These are phyloP conservation scores for Struthidea cinerea DNA, from an alignment of 2,113 vertebrate genomes.

Conservation along the genomic window DNA sequence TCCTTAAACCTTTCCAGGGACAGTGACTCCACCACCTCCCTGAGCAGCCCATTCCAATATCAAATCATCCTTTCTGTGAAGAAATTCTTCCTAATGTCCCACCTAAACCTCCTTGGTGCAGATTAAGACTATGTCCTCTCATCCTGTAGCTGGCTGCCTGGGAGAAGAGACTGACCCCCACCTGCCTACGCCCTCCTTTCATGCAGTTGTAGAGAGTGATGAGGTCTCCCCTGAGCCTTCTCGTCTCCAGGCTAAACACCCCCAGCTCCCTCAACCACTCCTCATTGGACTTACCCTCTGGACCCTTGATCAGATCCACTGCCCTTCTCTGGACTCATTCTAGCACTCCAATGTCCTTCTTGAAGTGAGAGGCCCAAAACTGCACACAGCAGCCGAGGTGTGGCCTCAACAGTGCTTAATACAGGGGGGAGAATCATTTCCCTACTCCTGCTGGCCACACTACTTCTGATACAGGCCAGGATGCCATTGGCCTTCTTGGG, in stretches of 20 bases:
- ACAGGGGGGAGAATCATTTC: background rate
- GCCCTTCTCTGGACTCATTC: background rate
- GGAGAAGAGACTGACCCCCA: background rate
- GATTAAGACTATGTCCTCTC: background rate
- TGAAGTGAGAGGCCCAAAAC: background rate
- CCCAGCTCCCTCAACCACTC: background rate
- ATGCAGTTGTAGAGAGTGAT: background rate
- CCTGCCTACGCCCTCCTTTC: background rate
- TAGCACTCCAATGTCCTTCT: background rate
- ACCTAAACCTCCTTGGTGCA: accelerated
- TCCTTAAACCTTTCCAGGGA: background rate
- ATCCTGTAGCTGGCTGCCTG: accelerated
- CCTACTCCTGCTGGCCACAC: background rate
- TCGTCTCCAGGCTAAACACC: background rate
- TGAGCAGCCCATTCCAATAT: background rate
- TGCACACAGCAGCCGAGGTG: background rate
- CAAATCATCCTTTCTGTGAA: background rate
- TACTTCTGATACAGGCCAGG: background rate
- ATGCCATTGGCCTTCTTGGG: background rate
- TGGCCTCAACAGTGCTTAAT: background rate
- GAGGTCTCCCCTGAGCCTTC: background rate
- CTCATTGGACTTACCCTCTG: background rate
- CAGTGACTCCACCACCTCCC: background rate
- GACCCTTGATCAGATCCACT: background rate
- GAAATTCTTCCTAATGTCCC: background rate